Evolutionary conservation across 2,888 invertebrate genomes (phyloP).

Genomic region (Lepas anatifera): DNA sequence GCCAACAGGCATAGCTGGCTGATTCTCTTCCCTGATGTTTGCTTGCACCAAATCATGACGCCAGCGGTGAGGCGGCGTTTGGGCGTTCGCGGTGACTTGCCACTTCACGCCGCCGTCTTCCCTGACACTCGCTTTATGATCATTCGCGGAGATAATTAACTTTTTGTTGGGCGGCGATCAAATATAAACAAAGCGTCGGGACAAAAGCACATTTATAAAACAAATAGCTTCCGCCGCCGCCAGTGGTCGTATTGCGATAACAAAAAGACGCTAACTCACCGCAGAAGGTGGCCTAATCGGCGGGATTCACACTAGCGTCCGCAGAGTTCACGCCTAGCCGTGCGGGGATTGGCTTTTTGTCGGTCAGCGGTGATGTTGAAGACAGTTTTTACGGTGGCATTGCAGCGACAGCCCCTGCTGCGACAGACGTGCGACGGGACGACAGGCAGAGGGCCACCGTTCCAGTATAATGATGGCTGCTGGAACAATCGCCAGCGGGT

Average conservation of each 20-base stretch:
- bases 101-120: not conserved
- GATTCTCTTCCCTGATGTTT: not conserved
- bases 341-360: not conserved
- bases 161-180: not conserved
- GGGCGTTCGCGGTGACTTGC: not conserved
- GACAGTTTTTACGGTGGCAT: not conserved
- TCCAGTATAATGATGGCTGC: too few species aligned
- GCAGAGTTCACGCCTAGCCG: not conserved
- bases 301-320: not conserved
- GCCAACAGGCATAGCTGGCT: not conserved
- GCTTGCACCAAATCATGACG: not conserved
- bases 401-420: too few species aligned
- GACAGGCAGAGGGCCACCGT: too few species aligned
- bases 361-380: too few species aligned
- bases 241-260: not conserved
- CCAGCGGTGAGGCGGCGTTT: too few species aligned
- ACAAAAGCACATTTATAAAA: conserved; percentile 7
- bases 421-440: too few species aligned
- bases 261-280: not conserved
- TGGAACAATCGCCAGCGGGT: too few species aligned
- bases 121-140: conserved; percentile 1
- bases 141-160: not conserved
- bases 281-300: not conserved
- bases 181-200: conserved; percentile 1
- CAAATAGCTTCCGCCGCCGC: conserved; percentile 5